A percentile compares a stretch with the other conserved stretches of the same genome.
These are phyloP conservation scores for Lordiphosa fenestrarum DNA, from an alignment of 2,888 invertebrate genomes.

Conservation along the genomic window DNA sequence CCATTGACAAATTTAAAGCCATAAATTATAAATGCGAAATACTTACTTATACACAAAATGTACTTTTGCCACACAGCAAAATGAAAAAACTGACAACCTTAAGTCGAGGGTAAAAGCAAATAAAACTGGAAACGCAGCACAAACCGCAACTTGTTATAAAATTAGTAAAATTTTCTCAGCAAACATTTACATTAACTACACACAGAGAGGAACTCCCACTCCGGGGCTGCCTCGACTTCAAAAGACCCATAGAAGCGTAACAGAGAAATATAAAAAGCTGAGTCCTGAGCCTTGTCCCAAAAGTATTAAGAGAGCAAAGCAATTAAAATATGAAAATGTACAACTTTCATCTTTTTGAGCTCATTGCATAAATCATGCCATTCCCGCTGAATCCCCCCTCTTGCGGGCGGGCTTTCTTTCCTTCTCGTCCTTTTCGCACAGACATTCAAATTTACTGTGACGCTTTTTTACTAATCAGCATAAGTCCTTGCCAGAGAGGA, in stretches of 20 bases:
- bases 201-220: conserved; percentile 32
- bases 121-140: conserved; percentile 59
- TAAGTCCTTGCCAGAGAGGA: conserved; percentile 59
- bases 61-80: conserved; percentile 50
- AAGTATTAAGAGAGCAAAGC: conserved; percentile 76
- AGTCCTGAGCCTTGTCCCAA: conserved; percentile 61
- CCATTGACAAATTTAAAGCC: conserved; percentile 73
- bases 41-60: conserved; percentile 71
- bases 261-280: conserved; percentile 30
- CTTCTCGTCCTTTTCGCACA: conserved; percentile 15
- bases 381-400: conserved; percentile 7
- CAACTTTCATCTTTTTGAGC: conserved; percentile 74
- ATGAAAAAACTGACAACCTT: conserved; percentile 14
- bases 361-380: conserved; percentile 74
- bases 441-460: conserved; percentile 67
- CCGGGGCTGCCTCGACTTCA: conserved; percentile 54
- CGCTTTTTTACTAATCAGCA: conserved; percentile 72
- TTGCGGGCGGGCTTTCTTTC: background rate
- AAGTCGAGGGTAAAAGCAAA: conserved; percentile 6
- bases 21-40: conserved; percentile 73
- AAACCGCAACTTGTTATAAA: conserved; percentile 74
- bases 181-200: conserved; percentile 76
- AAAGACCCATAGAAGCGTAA: conserved; percentile 68
- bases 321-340: conserved; percentile 77
- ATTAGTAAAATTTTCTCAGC: conserved; percentile 71